Percentiles rank a stretch among this genome's conserved stretches.
Evolutionary conservation across 2,888 invertebrate genomes (phyloP).

Genomic region (Parnassius mnemosyne): DNA sequence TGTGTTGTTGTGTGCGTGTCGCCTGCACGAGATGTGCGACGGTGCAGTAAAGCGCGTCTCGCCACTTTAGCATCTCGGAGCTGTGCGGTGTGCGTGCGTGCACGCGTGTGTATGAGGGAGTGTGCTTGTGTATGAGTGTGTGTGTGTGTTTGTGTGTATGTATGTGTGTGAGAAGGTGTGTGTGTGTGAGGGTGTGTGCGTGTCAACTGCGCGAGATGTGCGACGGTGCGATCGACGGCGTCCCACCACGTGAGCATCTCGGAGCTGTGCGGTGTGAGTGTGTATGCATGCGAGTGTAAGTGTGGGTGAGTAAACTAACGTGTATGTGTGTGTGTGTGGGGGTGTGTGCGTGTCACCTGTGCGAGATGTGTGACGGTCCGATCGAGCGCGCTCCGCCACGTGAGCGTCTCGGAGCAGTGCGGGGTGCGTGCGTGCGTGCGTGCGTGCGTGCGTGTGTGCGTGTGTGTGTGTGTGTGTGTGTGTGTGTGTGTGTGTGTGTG

Average conservation of each 20-base stretch:
- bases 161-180: not conserved
- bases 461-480: no score
- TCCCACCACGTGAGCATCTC: conserved; percentile 92
- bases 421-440: no score
- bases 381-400: no score
- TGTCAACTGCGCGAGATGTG: conserved; percentile 84
- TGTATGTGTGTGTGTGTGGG: not conserved
- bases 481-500: no score
- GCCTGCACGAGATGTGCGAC: no score
- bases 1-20: no score
- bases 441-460: no score
- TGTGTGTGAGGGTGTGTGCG: not conserved
- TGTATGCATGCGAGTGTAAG: not conserved
- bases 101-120: not conserved
- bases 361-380: no score
- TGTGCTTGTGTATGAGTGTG: conserved; percentile 24
- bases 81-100: no score
- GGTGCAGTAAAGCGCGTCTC: no score
- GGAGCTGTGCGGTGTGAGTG: conserved; percentile 82
- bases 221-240: conserved; percentile 85
- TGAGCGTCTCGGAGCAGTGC: no score
- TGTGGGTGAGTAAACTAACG: not conserved
- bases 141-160: conserved; percentile 28
- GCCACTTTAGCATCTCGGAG: no score
- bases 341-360: conserved; percentile 71